These are phyloP conservation scores for Myathropa florea DNA, from an alignment of 2,888 invertebrate genomes.

Conservation along the genomic window DNA sequence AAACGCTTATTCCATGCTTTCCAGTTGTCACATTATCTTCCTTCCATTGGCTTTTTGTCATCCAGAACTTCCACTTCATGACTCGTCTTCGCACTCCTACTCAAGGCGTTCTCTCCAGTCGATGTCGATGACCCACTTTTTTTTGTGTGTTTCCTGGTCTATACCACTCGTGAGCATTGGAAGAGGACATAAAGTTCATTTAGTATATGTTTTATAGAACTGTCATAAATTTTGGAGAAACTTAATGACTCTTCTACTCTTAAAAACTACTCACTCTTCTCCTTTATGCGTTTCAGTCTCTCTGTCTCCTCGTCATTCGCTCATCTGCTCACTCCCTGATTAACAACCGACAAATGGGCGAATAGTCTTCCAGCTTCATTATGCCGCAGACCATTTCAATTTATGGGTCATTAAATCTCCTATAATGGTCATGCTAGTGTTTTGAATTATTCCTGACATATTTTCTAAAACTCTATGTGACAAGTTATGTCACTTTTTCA, in stretches of 20 bases:
- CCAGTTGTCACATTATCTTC: not conserved
- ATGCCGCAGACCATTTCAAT: not conserved
- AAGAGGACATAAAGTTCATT: not conserved
- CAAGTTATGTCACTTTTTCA: not conserved
- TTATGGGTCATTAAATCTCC: constrained; percentile 12
- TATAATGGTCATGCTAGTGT: not conserved
- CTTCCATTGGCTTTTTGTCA: not conserved
- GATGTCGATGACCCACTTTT: not conserved
- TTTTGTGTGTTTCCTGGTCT: not conserved
- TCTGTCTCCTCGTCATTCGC: not conserved
- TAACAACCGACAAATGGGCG: constrained; percentile 10
- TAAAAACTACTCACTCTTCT: not conserved
- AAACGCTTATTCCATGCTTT: too few relatives aligned
- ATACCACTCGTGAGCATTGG: not conserved
- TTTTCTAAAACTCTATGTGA: not conserved
- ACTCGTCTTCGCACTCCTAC: not conserved
- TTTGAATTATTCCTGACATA: not conserved
- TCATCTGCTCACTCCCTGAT: not conserved
- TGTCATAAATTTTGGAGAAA: not conserved
- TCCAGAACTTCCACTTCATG: not conserved
- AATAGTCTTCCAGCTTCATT: not conserved
- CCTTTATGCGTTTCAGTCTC: not conserved
- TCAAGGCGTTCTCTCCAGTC: not conserved
- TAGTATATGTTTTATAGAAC: not conserved
- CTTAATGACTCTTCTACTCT: not conserved